Evolutionary conservation across 2,888 invertebrate species (phyloP), one percentile per base, ranked within the genome.

Genomic region (Leptinotarsa tumamoca): DNA sequence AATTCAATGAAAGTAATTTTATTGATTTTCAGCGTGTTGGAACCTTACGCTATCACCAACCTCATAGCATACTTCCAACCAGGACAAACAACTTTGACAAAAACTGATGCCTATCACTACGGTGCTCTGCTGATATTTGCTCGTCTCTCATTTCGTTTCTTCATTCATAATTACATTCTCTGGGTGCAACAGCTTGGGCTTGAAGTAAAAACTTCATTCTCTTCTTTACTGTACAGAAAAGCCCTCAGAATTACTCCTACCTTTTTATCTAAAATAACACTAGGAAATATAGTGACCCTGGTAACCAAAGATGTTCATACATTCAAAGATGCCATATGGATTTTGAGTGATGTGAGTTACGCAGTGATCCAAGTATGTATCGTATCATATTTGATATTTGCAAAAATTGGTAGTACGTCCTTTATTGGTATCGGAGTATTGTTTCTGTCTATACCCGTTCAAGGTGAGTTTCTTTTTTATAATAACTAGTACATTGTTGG

Each of bases 251-350:
- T 87, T 33, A 85, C 84, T 23, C 82, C 84, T 0, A 79, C 91
- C 0, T 93, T 95, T 1, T 84, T 96, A 79, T 92, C 92, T 7
- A 91, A 94, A 83, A 94, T 95, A 13, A 94, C 95, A 10, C 89
- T 90, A 17, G 93, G 93, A 1, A 92, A 92, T 85, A 90, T 92
- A 78, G 96, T 98, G 52, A 98, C 97, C 85, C 91, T 98, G 23
- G 90, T 98, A 72, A 96, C 97, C 2, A 98, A 98, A 86, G 98
- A 98, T 87, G 95, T 98, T 78, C 94, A 94, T 83, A 92, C 98
- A n/a, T 63, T 63, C 1, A 27, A 43, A 87, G 91, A 95, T 84
- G 95, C 95, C 14, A 91, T 96, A 63, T 92, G 95, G 82, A 96
- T 96, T 86, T 88, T 96, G 7, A 97, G 97, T 88, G 98, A 96